A percentile compares a stretch with the other conserved stretches of the same genome.
These are phyloP conservation scores for Trematocara marginatum DNA, from an alignment of 2,113 vertebrate genomes.

Conservation along the genomic window DNA sequence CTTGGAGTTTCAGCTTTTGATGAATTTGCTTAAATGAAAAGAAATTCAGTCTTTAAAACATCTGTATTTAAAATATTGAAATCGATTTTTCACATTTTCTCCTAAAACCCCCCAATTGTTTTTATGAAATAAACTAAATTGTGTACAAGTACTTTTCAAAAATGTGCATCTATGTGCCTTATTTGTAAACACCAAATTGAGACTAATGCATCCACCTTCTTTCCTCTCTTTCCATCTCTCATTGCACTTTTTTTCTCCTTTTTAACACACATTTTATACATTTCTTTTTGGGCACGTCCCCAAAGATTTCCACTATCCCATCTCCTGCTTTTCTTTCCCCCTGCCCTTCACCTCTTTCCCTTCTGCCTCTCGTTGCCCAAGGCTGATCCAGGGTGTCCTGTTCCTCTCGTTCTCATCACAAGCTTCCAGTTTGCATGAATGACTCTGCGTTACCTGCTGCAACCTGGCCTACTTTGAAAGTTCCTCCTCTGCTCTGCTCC, in stretches of 20 bases:
- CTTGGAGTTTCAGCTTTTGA: neutral
- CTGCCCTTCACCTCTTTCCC: neutral
- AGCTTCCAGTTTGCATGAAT: constrained; percentile 45
- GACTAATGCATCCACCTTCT: neutral
- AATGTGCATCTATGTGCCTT: neutral
- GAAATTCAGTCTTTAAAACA: neutral
- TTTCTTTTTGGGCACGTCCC: neutral
- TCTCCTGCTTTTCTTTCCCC: neutral
- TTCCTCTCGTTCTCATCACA: constrained; percentile 16
- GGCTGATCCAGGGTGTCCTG: constrained; percentile 42
- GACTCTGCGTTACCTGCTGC: constrained; percentile 60
- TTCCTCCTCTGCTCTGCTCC: constrained; percentile 34
- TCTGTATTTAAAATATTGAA: neutral
- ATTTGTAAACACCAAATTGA: neutral
- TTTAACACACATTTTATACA: neutral
- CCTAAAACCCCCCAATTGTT: fast-evolving
- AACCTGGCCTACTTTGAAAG: constrained; percentile 63
- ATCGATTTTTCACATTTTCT: neutral
- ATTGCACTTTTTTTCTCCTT: neutral
- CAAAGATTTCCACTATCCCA: neutral
- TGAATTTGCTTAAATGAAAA: neutral
- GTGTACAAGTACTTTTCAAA: neutral
- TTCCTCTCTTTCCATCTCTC: neutral
- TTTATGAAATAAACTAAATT: neutral
- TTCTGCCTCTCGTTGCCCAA: neutral